Evolutionary conservation across 2,113 vertebrate genomes (phyloP), one percentile per base, ranked within the genome.

Genomic region (Melanerpes formicivorus): DNA sequence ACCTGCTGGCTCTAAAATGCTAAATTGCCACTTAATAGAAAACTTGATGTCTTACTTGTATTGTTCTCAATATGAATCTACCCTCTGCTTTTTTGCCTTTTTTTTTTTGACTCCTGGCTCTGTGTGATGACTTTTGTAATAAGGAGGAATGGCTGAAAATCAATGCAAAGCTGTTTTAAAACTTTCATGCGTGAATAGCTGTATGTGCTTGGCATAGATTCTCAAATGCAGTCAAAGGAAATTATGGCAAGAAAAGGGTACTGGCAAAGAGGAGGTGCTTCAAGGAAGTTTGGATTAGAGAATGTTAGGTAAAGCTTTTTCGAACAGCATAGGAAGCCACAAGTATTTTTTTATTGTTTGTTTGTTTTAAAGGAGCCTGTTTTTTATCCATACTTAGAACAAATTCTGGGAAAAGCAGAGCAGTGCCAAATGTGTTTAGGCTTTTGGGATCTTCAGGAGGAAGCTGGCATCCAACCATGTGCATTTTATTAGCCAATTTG

Each of bases 71-170:
- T 85, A 75, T 56, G 54, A 92, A 88, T 83, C 44, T 77, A 60
- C 72, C 4, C 18, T 73, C 9, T 60, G 64, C 40, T 40, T 40
- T 40, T 40, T 40, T 40, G 40, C 44, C 87, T 34, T 90, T 89
- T 52, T 92, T 90, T 89, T 52, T 92, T 88, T 93, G 69, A 62
- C 69, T 85, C 27, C 76, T 92, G 76, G 42, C 84, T 85, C 29
- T 82, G 55, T 92, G 82, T 67, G 79, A 67, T 94, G 91, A 83
- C 87, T 93, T 91, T 26, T 80, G 54, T 74, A 93, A 83, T 95
- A 85, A 91, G 79, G 62, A 93, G 48, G 14, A 91, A 94, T 71
- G 50, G 72, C 89, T 95, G 91, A 91, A 94, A 96, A 96, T 93
- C 93, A 88, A 96, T 91, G 72, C 21, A 87, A 94, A 75, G 40